Evolutionary conservation across 1,140 invertebrate species (phyloP).

Genomic region (Aporrectodea caliginosa): DNA sequence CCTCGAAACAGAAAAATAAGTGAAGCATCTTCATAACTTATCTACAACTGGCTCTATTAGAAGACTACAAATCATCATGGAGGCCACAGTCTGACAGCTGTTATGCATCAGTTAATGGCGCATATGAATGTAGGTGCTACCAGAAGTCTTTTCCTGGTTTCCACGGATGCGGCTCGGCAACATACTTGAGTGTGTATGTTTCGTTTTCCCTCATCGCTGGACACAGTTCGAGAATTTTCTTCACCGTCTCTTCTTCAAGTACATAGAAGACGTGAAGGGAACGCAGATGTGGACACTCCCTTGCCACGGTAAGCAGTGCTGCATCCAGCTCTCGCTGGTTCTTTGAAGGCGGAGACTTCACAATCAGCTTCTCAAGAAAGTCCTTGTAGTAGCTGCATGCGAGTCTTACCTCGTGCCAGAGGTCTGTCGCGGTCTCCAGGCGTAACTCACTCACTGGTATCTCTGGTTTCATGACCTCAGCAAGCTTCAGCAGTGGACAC

Average conservation of each 20-base stretch:
- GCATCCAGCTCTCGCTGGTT: constrained; percentile 37
- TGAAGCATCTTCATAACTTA: too few relatives aligned
- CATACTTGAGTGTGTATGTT: constrained; percentile 43
- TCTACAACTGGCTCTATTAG: too few relatives aligned
- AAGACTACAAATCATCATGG: too few relatives aligned
- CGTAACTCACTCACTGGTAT: constrained; percentile 43
- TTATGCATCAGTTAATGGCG: too few relatives aligned
- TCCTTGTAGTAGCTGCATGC: constrained; percentile 39
- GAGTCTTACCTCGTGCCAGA: constrained; percentile 42
- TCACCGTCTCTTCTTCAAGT: constrained; percentile 38
- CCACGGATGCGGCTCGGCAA: constrained; percentile 43
- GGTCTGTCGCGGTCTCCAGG: constrained; percentile 44
- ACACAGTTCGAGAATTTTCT: constrained; percentile 38
- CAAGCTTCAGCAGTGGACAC: constrained; percentile 38
- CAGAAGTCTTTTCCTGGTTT: constrained; percentile 34
- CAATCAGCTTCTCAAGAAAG: constrained; percentile 40
- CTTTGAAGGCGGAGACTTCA: constrained; percentile 38
- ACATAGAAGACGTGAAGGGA: constrained; percentile 44
- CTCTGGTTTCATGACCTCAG: constrained; percentile 43
- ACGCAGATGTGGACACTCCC: constrained; percentile 35
- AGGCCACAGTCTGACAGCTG: too few relatives aligned
- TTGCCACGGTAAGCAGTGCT: constrained; percentile 39
- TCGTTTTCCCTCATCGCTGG: constrained; percentile 39
- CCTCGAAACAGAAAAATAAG: too few relatives aligned
- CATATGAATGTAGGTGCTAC: too few relatives aligned